phyloP scores from a whole-genome alignment of 2,113 vertebrate genomes.

The Planiliza haematocheilus region DNA sequence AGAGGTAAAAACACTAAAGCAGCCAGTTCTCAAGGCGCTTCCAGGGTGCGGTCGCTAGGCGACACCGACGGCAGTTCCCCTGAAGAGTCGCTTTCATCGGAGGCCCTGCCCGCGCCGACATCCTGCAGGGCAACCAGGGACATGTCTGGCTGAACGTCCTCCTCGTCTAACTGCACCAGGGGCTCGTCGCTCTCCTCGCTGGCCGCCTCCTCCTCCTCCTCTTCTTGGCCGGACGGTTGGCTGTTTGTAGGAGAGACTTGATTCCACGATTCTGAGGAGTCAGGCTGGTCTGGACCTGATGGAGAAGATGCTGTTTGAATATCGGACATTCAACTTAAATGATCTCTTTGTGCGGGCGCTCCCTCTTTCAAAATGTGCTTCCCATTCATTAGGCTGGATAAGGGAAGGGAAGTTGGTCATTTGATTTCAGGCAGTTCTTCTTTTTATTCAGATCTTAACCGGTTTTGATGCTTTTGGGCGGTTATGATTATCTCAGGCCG shows the following conservation, averaged over 20 bases:
- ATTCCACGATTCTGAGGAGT: conserved; percentile 75
- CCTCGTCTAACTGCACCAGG: conserved; percentile 91
- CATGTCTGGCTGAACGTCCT: conserved; percentile 91
- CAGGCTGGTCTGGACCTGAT: conserved; percentile 84
- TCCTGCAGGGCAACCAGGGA: conserved; percentile 80
- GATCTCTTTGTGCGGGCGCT: too few species aligned
- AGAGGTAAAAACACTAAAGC: fast-evolving
- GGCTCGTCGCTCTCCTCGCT: conserved; percentile 82
- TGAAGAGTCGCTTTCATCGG: conserved; percentile 90
- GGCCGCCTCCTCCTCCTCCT: conserved; percentile 57
- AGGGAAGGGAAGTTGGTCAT: too few species aligned
- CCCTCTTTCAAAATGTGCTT: too few species aligned
- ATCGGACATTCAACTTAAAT: too few species aligned
- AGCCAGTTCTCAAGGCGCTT: neutral
- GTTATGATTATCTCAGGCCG: too few species aligned
- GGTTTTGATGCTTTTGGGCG: too few species aligned
- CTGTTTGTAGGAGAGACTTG: conserved; percentile 63
- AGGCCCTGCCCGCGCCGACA: conserved; percentile 55
- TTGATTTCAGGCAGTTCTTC: too few species aligned
- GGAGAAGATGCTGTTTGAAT: conserved; percentile 1
- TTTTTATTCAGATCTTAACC: too few species aligned
- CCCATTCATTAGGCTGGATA: too few species aligned
- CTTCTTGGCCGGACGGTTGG: conserved; percentile 62
- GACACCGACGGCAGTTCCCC: conserved; percentile 45
- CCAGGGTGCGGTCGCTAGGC: neutral